Base-by-base conservation (phyloP, 2,113 vertebrate species). In the Paedocypris sp. region DNA sequence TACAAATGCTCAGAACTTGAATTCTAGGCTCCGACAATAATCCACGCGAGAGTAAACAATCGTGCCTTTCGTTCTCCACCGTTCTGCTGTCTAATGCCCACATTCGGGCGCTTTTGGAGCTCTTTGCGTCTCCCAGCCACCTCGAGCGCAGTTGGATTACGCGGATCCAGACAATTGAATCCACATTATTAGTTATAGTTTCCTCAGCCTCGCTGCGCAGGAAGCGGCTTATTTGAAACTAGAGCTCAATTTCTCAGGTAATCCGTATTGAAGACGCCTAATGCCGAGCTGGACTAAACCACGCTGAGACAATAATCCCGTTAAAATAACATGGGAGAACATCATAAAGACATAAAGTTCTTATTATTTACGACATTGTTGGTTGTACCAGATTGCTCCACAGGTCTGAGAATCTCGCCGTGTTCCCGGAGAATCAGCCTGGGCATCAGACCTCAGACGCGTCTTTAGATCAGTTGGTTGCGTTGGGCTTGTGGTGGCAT, bases 111-210 rank as follows among this genome's bases (percentile, higher is more conserved):
- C 51, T 71, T 58, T 56, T 64, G 39, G 35, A 35, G 22, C 31
- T 22, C 50, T 66, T 58, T 32, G 53, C 22, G 32, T 58, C 59
- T 42, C 20, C 62, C 48, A 43, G 16, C 3, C 25, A 25, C 47
- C 53, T 47, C n/a, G 10, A n/a, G 57, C 46, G 18, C 29, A 45
- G 11, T 29, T 13, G 38, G 56, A 41, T 51, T 32, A 68, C 29
- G 64, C 25, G 39, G 39, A 31, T 26, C 28, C 4, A 52, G 22
- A 46, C 29, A 26, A 43, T 25, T 25, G 23, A 67, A 46, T 45
- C 51, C 36, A 60, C 32, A 16, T 63, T 67, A 54, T 72, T 72
- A 64, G 42, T 28, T 60, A 32, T 39, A 56, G 23, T 54, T 49
- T 62, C 36, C 60, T 38, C 39, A n/a, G 39, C n/a, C 60, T 32